These are phyloP conservation scores for Silurus asotus DNA, from an alignment of 2,113 vertebrate genomes.

Conservation along the genomic window DNA sequence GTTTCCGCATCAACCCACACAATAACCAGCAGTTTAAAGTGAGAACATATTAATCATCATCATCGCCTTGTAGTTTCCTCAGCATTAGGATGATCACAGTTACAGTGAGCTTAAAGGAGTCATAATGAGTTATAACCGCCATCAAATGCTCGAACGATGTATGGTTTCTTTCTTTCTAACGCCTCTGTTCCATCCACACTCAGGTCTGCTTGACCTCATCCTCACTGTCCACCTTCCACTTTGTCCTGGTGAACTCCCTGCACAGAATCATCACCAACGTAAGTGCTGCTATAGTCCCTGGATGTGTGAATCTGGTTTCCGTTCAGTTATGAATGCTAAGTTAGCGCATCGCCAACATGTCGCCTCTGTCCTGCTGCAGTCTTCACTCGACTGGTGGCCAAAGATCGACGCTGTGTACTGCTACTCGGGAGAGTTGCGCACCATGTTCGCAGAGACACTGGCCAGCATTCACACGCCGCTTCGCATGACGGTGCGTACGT, in stretches of 20 bases:
- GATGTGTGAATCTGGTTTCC: not conserved
- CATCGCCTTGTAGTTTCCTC: not conserved
- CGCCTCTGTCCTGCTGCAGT: slow-evolving; percentile 68
- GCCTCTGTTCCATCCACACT: not conserved
- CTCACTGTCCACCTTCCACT: slow-evolving; percentile 95
- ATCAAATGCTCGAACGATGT: not conserved
- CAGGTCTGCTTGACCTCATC: slow-evolving; percentile 93
- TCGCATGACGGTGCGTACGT: slow-evolving; percentile 85
- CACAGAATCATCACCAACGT: slow-evolving; percentile 99
- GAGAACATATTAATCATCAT: slow-evolving; percentile 38
- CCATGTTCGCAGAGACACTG: slow-evolving; percentile 94
- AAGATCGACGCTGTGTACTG: slow-evolving; percentile 95
- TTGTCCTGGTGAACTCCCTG: slow-evolving; percentile 95
- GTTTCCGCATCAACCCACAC: slow-evolving; percentile 97
- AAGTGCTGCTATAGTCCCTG: slow-evolving; percentile 63
- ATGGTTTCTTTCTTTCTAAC: not conserved
- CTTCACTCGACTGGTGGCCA: slow-evolving; percentile 97
- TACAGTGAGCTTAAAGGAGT: not conserved
- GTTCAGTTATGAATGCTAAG: not conserved
- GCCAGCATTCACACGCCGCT: slow-evolving; percentile 82
- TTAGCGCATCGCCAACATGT: not conserved
- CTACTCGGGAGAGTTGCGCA: slow-evolving; percentile 92
- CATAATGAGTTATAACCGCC: not conserved
- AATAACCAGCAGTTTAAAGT: slow-evolving; percentile 99
- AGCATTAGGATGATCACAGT: not conserved